A percentile compares a stretch with the other conserved stretches of the same genome.
These are phyloP conservation scores for Dolichoris vasculosae DNA, from an alignment of 1,140 invertebrate genomes.

Conservation along the genomic window DNA sequence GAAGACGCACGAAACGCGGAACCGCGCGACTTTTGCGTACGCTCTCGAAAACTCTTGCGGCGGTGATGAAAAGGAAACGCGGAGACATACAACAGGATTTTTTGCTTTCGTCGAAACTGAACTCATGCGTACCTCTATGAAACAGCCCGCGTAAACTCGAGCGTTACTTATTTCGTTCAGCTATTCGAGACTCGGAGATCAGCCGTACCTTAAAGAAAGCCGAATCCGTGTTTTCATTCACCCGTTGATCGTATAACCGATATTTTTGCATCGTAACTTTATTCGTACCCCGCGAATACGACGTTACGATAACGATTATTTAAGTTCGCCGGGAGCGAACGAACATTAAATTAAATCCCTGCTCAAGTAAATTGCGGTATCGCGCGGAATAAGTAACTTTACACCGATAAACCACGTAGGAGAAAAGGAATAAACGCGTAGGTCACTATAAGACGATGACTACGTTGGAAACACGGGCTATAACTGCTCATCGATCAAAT, in stretches of 20 bases:
- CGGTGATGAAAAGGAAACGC: neutral
- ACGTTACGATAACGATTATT: too few species aligned
- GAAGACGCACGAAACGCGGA: neutral
- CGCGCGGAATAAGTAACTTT: neutral
- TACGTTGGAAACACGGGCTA: neutral
- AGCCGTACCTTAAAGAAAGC: neutral
- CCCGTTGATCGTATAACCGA: neutral
- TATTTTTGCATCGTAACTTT: neutral
- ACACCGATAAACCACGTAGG: neutral
- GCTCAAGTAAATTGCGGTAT: neutral
- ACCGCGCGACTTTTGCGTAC: constrained; percentile 1
- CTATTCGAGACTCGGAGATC: neutral
- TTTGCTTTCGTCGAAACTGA: neutral
- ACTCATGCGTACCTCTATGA: neutral
- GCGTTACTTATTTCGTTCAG: neutral
- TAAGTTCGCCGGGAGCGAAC: too few species aligned
- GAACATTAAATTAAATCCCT: neutral
- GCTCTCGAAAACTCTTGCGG: neutral
- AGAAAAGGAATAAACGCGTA: neutral
- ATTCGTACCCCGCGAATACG: too few species aligned
- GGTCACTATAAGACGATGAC: neutral
- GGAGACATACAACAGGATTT: neutral
- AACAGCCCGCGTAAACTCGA: neutral
- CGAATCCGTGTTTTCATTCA: neutral
- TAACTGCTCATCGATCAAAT: constrained; percentile 1